Conservation (phyloP, 2,113 vertebrate genomes). For the Seriola quinqueradiata region DNA sequence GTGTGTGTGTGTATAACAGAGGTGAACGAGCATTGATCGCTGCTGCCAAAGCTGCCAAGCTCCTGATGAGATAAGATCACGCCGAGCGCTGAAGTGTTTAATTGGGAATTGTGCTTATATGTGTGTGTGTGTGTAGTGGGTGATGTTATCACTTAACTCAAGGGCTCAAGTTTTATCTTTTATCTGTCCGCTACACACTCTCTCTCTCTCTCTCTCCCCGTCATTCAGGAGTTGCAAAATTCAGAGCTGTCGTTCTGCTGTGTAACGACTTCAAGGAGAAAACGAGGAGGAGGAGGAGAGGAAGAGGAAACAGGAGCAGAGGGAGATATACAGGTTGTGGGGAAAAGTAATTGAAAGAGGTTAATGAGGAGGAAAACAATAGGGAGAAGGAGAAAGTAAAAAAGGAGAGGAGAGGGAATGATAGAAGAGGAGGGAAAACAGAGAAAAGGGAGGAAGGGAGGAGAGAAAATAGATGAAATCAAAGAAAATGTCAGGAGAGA, state of each 20-base stretch:
- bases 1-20: slow-evolving; percentile 9
- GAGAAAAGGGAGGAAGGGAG: neutral
- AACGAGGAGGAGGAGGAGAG: slow-evolving; percentile 17
- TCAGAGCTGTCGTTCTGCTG: slow-evolving; percentile 33
- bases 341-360: neutral
- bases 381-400: neutral
- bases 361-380: slow-evolving; percentile 27
- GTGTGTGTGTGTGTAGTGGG: slow-evolving; percentile 18
- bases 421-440: neutral
- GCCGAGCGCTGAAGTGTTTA: slow-evolving; percentile 64
- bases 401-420: neutral
- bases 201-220: slow-evolving; percentile 4
- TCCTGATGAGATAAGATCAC: slow-evolving; percentile 69
- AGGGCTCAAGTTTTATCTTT: slow-evolving; percentile 63
- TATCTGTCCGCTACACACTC: slow-evolving; percentile 23
- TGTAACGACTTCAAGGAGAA: slow-evolving; percentile 57
- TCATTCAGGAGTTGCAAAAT: slow-evolving; percentile 44
- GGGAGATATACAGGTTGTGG: neutral
- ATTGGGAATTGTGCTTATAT: slow-evolving; percentile 57
- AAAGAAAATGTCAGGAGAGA: neutral
- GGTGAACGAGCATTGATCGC: slow-evolving; percentile 54
- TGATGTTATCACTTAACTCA: slow-evolving; percentile 71
- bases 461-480: neutral
- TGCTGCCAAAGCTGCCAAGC: slow-evolving; percentile 56
- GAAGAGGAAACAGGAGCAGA: neutral